A percentile compares a stretch with the other conserved stretches of the same genome.
Conservation (phyloP, 1,140 invertebrate genomes). For the Aethina tumida region DNA sequence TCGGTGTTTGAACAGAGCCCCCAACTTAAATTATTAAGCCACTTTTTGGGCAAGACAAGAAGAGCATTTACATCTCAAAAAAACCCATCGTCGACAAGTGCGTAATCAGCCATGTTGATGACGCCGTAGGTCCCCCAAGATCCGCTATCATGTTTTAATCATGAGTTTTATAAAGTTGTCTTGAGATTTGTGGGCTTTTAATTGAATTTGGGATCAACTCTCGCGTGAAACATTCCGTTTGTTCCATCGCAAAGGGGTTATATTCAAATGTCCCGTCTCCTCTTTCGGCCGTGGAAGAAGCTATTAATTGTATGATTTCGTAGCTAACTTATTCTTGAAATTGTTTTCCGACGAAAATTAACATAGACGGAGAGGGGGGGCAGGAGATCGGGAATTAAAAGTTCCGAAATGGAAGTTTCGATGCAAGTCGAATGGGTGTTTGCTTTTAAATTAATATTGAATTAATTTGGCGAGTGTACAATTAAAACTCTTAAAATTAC, state of each 20-base stretch:
- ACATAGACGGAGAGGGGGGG: no score
- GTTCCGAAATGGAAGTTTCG: no score
- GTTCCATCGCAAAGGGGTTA: constrained; percentile 8
- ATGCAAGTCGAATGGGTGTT: no score
- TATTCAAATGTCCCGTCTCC: constrained; percentile 18
- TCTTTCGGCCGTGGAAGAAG: constrained; percentile 7
- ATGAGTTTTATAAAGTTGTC: constrained; percentile 26
- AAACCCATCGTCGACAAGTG: no score
- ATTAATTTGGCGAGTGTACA: no score
- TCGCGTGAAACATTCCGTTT: constrained; percentile 22
- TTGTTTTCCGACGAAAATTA: background rate
- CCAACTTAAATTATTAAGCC: no score
- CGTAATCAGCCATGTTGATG: constrained; percentile 10
- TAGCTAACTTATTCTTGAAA: background rate
- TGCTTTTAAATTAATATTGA: no score
- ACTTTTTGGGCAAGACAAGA: no score
- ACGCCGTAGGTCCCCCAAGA: constrained; percentile 9
- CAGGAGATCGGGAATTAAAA: no score
- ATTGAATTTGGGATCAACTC: constrained; percentile 25
- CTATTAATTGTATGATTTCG: constrained; percentile 10
- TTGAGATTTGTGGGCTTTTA: constrained; percentile 19
- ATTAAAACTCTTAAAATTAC: no score
- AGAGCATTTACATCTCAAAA: no score
- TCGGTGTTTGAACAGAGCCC: no score
- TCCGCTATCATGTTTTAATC: constrained; percentile 26